These are phyloP conservation scores for Heliconius erato DNA, from an alignment of 2,888 invertebrate genomes.

Conservation along the genomic window DNA sequence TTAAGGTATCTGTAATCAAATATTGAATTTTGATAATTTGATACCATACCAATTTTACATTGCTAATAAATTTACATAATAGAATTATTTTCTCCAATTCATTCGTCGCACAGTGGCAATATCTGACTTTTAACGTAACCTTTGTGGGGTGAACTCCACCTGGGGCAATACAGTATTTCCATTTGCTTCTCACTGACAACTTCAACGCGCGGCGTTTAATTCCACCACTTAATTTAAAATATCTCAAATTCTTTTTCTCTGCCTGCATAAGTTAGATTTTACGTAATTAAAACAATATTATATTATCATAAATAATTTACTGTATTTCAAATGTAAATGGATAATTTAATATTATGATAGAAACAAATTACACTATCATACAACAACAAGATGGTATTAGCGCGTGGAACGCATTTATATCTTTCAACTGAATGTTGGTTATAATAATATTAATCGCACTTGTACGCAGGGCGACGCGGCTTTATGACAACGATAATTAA, in stretches of 20 bases:
- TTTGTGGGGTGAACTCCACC: too few species aligned
- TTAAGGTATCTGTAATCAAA: neutral
- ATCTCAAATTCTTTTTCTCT: too few species aligned
- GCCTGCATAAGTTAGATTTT: neutral
- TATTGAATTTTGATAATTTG: neutral
- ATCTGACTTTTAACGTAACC: too few species aligned
- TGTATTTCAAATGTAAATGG: neutral
- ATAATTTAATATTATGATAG: conserved; percentile 39
- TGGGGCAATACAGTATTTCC: too few species aligned
- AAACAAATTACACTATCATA: conserved; percentile 31
- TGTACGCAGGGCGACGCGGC: conserved; percentile 1
- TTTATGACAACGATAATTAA: neutral
- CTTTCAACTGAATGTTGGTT: conserved; percentile 11
- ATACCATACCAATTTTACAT: neutral
- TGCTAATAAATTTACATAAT: neutral
- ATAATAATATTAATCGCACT: conserved; percentile 22
- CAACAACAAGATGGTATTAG: conserved; percentile 17
- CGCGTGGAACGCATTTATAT: conserved; percentile 31
- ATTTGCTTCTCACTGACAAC: too few species aligned
- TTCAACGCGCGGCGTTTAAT: too few species aligned
- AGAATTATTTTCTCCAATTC: neutral
- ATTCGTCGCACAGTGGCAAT: too few species aligned
- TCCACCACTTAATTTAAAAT: too few species aligned
- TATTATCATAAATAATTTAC: conserved; percentile 3
- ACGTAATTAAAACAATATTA: neutral